These are phyloP conservation scores for Loris lydekkerianus DNA, from an alignment of 2,797 vertebrate species.

Conservation along the genomic window DNA sequence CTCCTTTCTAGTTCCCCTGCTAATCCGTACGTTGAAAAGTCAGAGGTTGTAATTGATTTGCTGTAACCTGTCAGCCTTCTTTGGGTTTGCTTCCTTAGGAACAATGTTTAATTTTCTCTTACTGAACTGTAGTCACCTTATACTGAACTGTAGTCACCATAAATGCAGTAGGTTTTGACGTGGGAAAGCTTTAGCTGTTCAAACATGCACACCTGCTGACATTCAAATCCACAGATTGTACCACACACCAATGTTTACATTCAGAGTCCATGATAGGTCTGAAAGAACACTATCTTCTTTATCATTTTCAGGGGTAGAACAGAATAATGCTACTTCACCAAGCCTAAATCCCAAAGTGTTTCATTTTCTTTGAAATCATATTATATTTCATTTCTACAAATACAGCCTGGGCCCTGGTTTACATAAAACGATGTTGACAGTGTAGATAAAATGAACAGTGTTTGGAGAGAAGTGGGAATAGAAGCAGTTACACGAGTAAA, in stretches of 20 bases:
- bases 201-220: neutral
- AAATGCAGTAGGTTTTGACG: neutral
- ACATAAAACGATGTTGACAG: neutral
- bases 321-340: neutral
- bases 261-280: neutral
- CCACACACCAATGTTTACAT: neutral
- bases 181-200: slow-evolving; percentile 54
- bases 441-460: neutral
- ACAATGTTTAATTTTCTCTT: slow-evolving; percentile 39
- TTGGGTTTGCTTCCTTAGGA: slow-evolving; percentile 53
- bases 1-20: neutral
- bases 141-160: slow-evolving; percentile 51
- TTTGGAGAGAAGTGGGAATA: slow-evolving; percentile 5
- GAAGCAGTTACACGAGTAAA: neutral
- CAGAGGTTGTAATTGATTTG: slow-evolving; percentile 39
- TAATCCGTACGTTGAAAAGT: slow-evolving; percentile 31
- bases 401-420: neutral
- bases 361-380: slow-evolving; percentile 41
- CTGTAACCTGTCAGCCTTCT: slow-evolving; percentile 24
- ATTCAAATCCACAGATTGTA: neutral
- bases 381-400: slow-evolving; percentile 1
- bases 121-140: slow-evolving; percentile 52
- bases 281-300: neutral
- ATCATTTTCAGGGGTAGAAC: neutral
- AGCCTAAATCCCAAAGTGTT: slow-evolving; percentile 1